Percentiles rank a stretch among this genome's conserved stretches.
phyloP scores from a whole-genome alignment of 2,113 vertebrate species.

The Vireo altiloquus region DNA sequence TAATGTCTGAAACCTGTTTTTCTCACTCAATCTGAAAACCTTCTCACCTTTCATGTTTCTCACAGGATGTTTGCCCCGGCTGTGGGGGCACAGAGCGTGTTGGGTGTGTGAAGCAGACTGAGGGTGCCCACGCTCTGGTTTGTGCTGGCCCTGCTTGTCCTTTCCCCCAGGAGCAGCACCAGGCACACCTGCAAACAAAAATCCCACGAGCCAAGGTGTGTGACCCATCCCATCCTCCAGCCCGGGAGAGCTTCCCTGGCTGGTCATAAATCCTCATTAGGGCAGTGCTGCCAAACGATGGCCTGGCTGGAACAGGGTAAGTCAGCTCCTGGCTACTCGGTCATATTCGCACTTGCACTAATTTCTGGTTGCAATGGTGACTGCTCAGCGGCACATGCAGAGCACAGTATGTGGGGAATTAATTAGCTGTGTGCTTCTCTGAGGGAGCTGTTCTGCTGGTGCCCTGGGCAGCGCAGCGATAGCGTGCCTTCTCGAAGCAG shows the following conservation, averaged over 20 bases:
- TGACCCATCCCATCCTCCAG: neutral
- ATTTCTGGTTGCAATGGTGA: neutral
- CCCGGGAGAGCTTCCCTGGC: neutral
- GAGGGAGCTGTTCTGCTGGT: neutral
- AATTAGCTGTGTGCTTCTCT: conserved; percentile 12
- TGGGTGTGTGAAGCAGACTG: neutral
- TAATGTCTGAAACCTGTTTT: too few relatives aligned
- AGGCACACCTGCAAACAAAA: neutral
- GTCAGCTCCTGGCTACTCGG: neutral
- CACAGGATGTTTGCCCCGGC: too few relatives aligned
- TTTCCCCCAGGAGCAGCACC: neutral
- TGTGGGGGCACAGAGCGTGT: neutral
- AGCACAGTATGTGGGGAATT: neutral
- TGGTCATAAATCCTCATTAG: neutral
- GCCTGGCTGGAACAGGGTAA: neutral
- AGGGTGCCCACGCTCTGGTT: fast-evolving
- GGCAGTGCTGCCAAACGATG: neutral
- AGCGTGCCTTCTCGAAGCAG: neutral
- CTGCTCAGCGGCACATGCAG: neutral
- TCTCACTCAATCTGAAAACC: too few relatives aligned
- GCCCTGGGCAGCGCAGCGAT: neutral
- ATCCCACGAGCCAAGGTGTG: fast-evolving
- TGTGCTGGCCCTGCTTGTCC: neutral
- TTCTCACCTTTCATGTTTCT: too few relatives aligned
- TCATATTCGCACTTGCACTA: neutral